Conservation (phyloP, 2,888 invertebrate genomes). For the Lapara coniferarum region DNA sequence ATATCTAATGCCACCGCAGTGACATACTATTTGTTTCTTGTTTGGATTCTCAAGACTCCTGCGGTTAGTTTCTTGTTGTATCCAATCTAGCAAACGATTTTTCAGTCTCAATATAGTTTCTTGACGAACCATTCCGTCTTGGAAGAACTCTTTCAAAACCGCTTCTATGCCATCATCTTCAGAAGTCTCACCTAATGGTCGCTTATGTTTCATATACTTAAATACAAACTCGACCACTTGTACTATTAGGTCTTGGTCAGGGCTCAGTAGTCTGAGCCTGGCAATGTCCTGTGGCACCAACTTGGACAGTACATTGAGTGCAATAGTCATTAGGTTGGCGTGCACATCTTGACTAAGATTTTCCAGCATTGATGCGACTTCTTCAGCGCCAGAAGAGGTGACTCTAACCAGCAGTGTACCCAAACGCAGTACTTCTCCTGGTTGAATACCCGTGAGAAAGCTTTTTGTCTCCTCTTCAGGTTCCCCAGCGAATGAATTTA, state of each 20-base stretch:
- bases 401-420: conserved; percentile 64
- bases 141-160: conserved; percentile 73
- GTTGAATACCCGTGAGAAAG: conserved; percentile 65
- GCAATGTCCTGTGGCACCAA: conserved; percentile 69
- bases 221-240: conserved; percentile 75
- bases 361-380: conserved; percentile 62
- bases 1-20: conserved; percentile 65
- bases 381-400: conserved; percentile 67
- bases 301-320: conserved; percentile 64
- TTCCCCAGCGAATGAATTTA: conserved; percentile 46
- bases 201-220: conserved; percentile 68
- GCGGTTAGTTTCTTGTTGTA: conserved; percentile 56
- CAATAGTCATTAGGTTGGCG: conserved; percentile 69
- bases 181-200: conserved; percentile 66
- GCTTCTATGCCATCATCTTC: conserved; percentile 66
- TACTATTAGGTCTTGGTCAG: conserved; percentile 71
- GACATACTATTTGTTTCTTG: conserved; percentile 61
- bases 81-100: conserved; percentile 57
- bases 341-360: conserved; percentile 69
- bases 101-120: conserved; percentile 67
- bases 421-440: conserved; percentile 70
- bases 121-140: conserved; percentile 67
- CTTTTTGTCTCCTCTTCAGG: conserved; percentile 54
- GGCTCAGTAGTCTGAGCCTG: conserved; percentile 62
- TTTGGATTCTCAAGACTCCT: conserved; percentile 55